These are phyloP conservation scores for Metellina segmentata DNA, from an alignment of 2,888 invertebrate species.

Conservation along the genomic window DNA sequence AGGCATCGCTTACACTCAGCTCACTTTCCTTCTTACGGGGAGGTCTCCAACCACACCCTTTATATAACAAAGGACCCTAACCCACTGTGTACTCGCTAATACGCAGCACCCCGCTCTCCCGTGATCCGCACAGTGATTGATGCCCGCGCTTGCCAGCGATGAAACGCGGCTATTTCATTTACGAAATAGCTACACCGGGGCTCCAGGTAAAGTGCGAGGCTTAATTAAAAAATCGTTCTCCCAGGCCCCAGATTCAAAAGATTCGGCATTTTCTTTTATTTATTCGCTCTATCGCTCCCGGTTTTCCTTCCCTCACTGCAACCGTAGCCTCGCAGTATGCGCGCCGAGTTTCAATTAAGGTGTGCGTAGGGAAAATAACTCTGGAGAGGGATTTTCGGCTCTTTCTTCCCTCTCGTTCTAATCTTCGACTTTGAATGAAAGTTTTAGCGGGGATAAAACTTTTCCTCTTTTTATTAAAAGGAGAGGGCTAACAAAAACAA, in stretches of 20 bases:
- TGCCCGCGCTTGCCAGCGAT: constrained; percentile 27
- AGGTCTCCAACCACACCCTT: constrained; percentile 59
- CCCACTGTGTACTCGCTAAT: constrained; percentile 59
- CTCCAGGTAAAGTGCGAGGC: constrained; percentile 45
- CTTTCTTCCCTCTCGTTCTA: constrained; percentile 21
- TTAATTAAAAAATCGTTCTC: constrained; percentile 76
- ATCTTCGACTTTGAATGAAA: constrained; percentile 65
- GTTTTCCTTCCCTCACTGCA: neutral
- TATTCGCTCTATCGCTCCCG: neutral
- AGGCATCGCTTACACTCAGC: neutral
- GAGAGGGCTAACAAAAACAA: neutral
- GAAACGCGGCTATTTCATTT: constrained; percentile 70
- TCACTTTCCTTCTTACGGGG: constrained; percentile 39
- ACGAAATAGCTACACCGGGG: constrained; percentile 47
- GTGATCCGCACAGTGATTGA: constrained; percentile 66
- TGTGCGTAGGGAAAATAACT: constrained; percentile 24
- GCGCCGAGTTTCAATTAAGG: constrained; percentile 57
- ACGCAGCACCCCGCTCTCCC: constrained; percentile 12
- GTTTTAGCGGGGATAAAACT: constrained; percentile 24
- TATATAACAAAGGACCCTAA: constrained; percentile 59
- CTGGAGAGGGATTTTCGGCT: constrained; percentile 54
- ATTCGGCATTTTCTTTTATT: constrained; percentile 12
- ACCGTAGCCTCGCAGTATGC: neutral
- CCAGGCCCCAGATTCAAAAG: constrained; percentile 48
- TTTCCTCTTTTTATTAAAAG: constrained; percentile 10